Evolutionary conservation across 2,113 vertebrate genomes (phyloP), one percentile per base, ranked within the genome.

Genomic region (Craseonycteris thonglongyai): DNA sequence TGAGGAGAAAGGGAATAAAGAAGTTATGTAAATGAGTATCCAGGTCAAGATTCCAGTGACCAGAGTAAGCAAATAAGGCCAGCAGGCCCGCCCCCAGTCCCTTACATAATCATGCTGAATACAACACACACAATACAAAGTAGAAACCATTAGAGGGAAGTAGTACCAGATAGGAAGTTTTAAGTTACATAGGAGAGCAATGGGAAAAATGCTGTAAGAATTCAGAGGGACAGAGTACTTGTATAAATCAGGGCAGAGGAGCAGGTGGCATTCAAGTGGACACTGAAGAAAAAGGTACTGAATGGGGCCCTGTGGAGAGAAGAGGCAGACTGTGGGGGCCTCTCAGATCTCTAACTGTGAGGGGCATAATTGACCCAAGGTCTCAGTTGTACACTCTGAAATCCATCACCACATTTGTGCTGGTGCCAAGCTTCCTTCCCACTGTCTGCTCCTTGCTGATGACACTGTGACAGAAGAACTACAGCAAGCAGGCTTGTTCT

Each of bases 1-100:
- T 83, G 63, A 66, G 71, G 63, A 75, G 81, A 30, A 79, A 89
- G 56, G 42, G 12, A 81, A 69, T 30, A 61, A 45, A 78, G 59
- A 12, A 40, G 40, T 7, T n/a, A 26, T 18, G n/a, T 65, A 47
- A 83, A 63, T 12, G 51, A 78, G 19, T 30, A 54, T 56, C 54
- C 28, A 35, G 54, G 47, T 56, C 28, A 81, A 76, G 38, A 85
- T 38, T 72, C 26, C 35, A 75, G 80, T 14, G 15, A 7, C 24
- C 35, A 45, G 40, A 81, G 35, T 74, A 8, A 74, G 42, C 21
- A 72, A 61, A 59, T 24, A 80, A 87, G 74, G 58, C 54, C 59
- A 89, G 33, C 58, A 84, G 10, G 15, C 28, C 28, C 7, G 5
- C 33, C 14, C 11, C 38, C 13, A 35, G 38, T 54, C 22, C 16